Evolutionary conservation across 2,888 invertebrate genomes (phyloP).

Genomic region (Mythimna pallens): DNA sequence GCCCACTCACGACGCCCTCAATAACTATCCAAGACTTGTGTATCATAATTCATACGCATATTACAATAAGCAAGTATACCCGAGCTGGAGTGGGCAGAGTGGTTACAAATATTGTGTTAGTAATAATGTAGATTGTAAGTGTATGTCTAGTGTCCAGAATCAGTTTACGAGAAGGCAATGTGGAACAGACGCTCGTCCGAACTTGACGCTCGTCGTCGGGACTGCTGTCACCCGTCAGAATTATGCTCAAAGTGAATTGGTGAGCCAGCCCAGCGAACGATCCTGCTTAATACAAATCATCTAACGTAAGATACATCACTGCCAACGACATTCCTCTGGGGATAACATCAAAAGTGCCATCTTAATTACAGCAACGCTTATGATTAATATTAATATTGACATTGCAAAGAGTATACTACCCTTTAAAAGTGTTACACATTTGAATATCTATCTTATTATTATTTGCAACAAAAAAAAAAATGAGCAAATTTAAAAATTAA

Average conservation of each 20-base stretch:
- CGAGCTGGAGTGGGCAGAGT: constrained; percentile 66
- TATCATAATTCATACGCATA: constrained; percentile 59
- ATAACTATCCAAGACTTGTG: constrained; percentile 62
- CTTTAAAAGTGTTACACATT: constrained; percentile 27
- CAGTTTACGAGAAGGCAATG: constrained; percentile 59
- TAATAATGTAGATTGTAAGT: constrained; percentile 83
- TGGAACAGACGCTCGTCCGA: constrained; percentile 46
- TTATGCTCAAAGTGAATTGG: constrained; percentile 83
- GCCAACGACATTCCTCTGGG: constrained; percentile 84
- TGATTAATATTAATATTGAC: constrained; percentile 64
- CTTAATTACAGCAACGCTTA: constrained; percentile 72
- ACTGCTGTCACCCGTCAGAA: constrained; percentile 73
- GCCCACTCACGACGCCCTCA: constrained; percentile 62
- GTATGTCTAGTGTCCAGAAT: constrained; percentile 78
- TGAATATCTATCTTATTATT: constrained; percentile 9
- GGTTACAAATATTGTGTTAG: constrained; percentile 72
- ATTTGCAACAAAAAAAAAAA: constrained; percentile 28
- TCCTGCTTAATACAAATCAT: constrained; percentile 68
- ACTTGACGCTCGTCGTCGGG: constrained; percentile 52
- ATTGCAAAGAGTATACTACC: constrained; percentile 48
- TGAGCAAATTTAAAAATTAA: constrained; percentile 17
- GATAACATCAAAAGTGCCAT: constrained; percentile 77
- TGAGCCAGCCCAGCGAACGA: constrained; percentile 62
- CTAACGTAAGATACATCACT: constrained; percentile 76
- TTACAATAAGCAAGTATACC: constrained; percentile 62